Conservation (phyloP, 2,797 vertebrate genomes). For the Notolabrus celidotus region DNA sequence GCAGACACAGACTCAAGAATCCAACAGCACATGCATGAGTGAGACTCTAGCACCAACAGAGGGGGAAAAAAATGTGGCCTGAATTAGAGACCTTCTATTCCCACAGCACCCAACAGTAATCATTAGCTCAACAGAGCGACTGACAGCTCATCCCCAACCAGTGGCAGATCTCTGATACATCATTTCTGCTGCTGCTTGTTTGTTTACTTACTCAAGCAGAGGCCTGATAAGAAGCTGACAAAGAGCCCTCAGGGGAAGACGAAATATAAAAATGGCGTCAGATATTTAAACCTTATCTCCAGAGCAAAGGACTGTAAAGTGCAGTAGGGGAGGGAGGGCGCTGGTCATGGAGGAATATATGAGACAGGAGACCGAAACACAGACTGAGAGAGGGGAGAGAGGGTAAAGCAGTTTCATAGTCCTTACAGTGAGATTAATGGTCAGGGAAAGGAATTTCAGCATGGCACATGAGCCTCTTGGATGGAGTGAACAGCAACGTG, state of each 20-base stretch:
- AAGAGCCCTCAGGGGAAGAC: constrained; percentile 68
- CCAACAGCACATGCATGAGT: constrained; percentile 34
- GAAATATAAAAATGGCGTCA: constrained; percentile 72
- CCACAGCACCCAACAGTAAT: constrained; percentile 72
- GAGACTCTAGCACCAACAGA: constrained; percentile 23
- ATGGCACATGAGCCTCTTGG: constrained; percentile 40
- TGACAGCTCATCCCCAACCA: constrained; percentile 77
- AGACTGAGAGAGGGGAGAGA: constrained; percentile 5
- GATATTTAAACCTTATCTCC: constrained; percentile 73
- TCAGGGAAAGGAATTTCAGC: constrained; percentile 35
- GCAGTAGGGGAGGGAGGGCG: constrained; percentile 29
- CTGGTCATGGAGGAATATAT: constrained; percentile 45
- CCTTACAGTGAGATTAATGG: constrained; percentile 64
- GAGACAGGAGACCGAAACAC: constrained; percentile 28
- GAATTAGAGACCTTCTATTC: constrained; percentile 74
- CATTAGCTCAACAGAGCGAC: constrained; percentile 81
- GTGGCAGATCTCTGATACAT: constrained; percentile 78
- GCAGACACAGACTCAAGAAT: constrained; percentile 13
- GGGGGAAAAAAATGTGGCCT: constrained; percentile 49
- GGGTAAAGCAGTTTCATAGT: constrained; percentile 43
- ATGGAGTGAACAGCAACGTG: constrained; percentile 50
- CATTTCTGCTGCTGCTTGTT: constrained; percentile 74
- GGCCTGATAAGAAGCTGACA: constrained; percentile 77
- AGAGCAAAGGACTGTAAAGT: constrained; percentile 55
- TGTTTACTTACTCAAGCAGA: constrained; percentile 82